phyloP scores from a whole-genome alignment of 2,797 vertebrate species.

The Scomberomorus guttatus region DNA sequence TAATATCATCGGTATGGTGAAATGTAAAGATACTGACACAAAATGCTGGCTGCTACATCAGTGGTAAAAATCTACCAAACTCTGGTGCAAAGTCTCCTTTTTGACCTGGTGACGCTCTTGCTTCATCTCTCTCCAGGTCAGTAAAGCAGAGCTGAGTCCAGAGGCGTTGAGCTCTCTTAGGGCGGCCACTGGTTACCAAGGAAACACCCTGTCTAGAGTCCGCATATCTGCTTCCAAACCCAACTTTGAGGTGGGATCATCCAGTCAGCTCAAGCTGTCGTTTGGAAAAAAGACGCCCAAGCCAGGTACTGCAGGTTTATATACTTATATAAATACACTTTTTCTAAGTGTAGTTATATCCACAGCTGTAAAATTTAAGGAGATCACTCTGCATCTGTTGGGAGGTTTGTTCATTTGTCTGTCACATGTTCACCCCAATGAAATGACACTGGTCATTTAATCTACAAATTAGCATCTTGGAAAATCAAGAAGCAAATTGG shows the following conservation, averaged over 20 bases:
- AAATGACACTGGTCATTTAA: background rate
- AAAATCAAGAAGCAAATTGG: too few species aligned
- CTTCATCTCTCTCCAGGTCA: conserved; percentile 79
- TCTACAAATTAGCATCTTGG: too few species aligned
- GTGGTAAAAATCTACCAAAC: background rate
- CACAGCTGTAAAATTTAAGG: background rate
- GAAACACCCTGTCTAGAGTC: conserved; percentile 78
- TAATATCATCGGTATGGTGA: too few species aligned
- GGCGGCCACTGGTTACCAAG: conserved; percentile 81
- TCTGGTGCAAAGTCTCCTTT: background rate
- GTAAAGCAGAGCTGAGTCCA: conserved; percentile 75
- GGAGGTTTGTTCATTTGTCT: background rate
- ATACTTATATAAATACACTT: too few species aligned
- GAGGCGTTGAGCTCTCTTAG: conserved; percentile 77
- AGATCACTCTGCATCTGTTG: background rate
- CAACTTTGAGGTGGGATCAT: conserved; percentile 95
- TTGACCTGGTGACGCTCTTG: background rate
- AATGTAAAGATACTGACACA: background rate
- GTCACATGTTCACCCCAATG: background rate
- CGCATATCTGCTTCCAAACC: conserved; percentile 92
- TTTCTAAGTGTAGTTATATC: background rate
- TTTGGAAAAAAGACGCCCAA: conserved; percentile 84
- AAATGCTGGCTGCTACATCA: background rate
- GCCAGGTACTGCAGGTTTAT: conserved; percentile 76
- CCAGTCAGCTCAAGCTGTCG: conserved; percentile 90